phyloP scores from a whole-genome alignment of 2,113 vertebrate genomes.

The Dasypus novemcinctus region DNA sequence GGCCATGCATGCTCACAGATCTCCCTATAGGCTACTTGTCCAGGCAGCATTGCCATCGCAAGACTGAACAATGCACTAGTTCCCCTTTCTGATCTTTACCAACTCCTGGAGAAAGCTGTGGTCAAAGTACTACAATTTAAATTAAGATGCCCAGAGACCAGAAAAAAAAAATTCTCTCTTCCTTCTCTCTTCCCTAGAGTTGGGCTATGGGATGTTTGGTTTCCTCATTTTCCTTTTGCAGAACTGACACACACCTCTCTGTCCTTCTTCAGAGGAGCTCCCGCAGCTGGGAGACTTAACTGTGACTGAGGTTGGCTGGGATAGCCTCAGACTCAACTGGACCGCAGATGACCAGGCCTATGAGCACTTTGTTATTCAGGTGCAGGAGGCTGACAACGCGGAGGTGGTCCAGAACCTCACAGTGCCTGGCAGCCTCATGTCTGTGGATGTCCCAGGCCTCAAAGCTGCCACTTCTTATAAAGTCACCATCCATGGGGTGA shows the following conservation, averaged over 20 bases:
- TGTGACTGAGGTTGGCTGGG: constrained; percentile 88
- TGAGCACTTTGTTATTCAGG: constrained; percentile 92
- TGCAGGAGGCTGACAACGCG: constrained; percentile 86
- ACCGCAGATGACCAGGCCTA: constrained; percentile 82
- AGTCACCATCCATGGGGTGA: constrained; percentile 87
- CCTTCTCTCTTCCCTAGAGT: neutral
- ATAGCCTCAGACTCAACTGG: constrained; percentile 94
- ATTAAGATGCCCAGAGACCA: neutral
- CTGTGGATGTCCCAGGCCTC: constrained; percentile 86
- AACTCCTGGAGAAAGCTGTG: neutral
- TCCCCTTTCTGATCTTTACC: neutral
- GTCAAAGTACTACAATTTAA: neutral
- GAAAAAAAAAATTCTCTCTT: neutral
- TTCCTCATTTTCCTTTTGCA: neutral
- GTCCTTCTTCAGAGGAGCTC: constrained; percentile 90
- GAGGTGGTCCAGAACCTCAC: constrained; percentile 85
- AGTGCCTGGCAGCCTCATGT: constrained; percentile 81
- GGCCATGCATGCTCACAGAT: neutral
- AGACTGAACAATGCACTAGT: neutral
- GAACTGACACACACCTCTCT: constrained; percentile 82
- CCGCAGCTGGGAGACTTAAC: constrained; percentile 88
- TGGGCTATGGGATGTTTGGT: neutral
- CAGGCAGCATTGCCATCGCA: neutral
- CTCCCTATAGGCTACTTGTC: accelerated
- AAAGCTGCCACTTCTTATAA: constrained; percentile 88